Base-by-base conservation (phyloP, 2,888 invertebrate species). In the Muscina levida region DNA sequence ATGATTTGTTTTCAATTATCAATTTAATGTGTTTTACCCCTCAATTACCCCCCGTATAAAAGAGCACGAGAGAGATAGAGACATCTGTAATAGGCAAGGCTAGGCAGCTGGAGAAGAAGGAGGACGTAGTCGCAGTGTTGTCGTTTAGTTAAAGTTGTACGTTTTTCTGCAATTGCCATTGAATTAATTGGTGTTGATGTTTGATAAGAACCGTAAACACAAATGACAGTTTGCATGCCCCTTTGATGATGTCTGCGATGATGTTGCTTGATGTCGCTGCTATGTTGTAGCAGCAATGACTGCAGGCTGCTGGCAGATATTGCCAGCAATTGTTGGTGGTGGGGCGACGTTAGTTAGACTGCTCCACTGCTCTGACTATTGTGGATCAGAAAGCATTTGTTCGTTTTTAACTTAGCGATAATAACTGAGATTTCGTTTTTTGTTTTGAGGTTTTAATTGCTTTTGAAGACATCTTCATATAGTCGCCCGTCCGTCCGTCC, bases 131-230 rank as follows among this genome's bases (percentile, higher is more conserved):
- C 68, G 65, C 26, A n/a, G 31, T 66, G 51, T 46, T 77, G 46
- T 75, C 68, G 37, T 71, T 72, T 75, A 72, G 62, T 39, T 37
- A 10, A 79, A 76, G 44, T 76, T 73, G 51, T 57, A 62, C 42
- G 62, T 62, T 22, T 19, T 5, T 31, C 3, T 8, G n/a, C 66
- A 77, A 80, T 80, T 74, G 80, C 59, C 73, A 77, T 51, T 71
- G 73, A 81, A 77, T 81, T 81, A 81, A 81, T 81, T 81, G 81
- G 74, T 77, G 53, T 74, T 77, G 81, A 77, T 81, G 77, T 67
- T 74, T 77, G 81, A 81, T 81, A 81, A 77, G 66, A 67, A 53
- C 76, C 70, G 77, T 73, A 77, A 81, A 81, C 77, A 72, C 67
- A 77, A 74, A 44, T 77, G 77, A 74, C 81, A 81, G 53, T 66